Evolutionary conservation across 2,797 vertebrate genomes (phyloP).

Genomic region (Muraenolepis orangiensis): DNA sequence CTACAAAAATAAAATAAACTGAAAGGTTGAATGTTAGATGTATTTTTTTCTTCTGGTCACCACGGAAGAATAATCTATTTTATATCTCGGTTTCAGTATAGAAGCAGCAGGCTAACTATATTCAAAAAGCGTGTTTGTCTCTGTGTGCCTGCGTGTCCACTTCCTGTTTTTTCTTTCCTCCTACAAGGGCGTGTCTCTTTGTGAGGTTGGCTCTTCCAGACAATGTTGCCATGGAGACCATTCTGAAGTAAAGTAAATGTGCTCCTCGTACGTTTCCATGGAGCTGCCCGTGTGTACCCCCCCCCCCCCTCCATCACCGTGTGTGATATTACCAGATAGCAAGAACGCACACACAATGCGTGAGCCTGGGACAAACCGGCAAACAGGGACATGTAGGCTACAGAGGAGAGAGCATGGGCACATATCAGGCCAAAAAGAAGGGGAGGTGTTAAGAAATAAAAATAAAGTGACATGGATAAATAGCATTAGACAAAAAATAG

Average conservation of each 20-base stretch:
- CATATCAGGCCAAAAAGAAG: constrained; percentile 19
- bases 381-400: constrained; percentile 18
- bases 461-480: constrained; percentile 18
- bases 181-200: constrained; percentile 66
- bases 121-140: background rate
- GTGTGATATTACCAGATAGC: constrained; percentile 33
- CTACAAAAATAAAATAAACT: background rate
- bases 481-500: constrained; percentile 21
- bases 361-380: constrained; percentile 21
- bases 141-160: constrained; percentile 16
- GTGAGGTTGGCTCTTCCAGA: constrained; percentile 57
- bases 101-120: background rate
- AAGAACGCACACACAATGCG: constrained; percentile 27
- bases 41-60: background rate
- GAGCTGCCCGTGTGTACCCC: constrained; percentile 57
- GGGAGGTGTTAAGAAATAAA: constrained; percentile 8
- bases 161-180: constrained; percentile 56
- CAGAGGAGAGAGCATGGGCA: constrained; percentile 25
- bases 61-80: background rate
- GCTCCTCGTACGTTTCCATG: constrained; percentile 62
- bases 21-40: background rate
- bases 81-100: background rate
- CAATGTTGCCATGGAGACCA: constrained; percentile 64
- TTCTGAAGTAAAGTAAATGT: constrained; percentile 58
- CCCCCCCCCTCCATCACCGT: constrained; percentile 45